Evolutionary conservation across 2,888 invertebrate species (phyloP).

Genomic region (Smittia aterrima): DNA sequence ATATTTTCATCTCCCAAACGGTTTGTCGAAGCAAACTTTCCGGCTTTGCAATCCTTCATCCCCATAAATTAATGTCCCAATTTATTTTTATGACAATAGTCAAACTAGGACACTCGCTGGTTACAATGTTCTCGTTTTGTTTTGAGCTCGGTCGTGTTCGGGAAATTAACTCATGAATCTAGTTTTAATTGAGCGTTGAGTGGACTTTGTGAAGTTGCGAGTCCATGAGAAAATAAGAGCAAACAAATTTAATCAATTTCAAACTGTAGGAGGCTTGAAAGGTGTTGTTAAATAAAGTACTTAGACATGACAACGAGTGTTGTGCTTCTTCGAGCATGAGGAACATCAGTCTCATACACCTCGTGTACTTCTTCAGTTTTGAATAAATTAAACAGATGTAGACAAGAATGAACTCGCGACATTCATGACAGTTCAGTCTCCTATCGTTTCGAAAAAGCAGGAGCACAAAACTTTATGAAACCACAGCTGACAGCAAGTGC

Average conservation of each 20-base stretch:
- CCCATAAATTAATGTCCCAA: constrained; percentile 15
- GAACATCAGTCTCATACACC: too few species aligned
- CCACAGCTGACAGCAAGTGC: background rate
- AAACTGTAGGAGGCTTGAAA: too few species aligned
- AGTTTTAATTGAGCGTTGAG: background rate
- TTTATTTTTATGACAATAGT: constrained; percentile 19
- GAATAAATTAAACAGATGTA: too few species aligned
- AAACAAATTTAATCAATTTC: too few species aligned
- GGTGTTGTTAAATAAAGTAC: too few species aligned
- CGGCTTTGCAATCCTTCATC: background rate
- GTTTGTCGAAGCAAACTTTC: background rate
- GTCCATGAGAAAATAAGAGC: too few species aligned
- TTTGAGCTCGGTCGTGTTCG: background rate
- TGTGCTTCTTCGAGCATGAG: too few species aligned
- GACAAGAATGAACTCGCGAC: too few species aligned
- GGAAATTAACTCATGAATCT: constrained; percentile 16
- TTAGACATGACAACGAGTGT: too few species aligned
- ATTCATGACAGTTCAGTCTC: too few species aligned
- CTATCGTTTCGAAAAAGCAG: background rate
- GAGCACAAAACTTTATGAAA: background rate
- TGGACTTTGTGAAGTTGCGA: background rate
- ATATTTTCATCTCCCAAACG: background rate
- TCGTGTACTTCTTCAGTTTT: too few species aligned
- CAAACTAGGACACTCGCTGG: background rate
- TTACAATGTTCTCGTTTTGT: background rate